These are phyloP conservation scores for Phyllopteryx taeniolatus DNA, from an alignment of 2,113 vertebrate genomes.

Conservation along the genomic window DNA sequence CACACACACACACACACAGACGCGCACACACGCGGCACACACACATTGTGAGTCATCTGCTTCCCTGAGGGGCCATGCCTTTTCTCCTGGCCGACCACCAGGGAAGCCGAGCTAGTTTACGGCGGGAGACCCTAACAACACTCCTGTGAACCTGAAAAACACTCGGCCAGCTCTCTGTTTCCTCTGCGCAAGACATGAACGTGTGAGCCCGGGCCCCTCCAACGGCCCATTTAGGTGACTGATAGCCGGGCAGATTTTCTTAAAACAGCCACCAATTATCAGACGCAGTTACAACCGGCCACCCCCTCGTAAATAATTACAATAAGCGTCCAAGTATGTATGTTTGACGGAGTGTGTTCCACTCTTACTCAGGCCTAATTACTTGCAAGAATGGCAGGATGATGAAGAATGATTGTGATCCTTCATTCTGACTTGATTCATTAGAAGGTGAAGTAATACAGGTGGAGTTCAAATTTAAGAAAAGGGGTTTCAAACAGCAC, in stretches of 20 bases:
- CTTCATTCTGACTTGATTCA: conserved; percentile 36
- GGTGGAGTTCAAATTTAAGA: conserved; percentile 16
- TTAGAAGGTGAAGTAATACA: conserved; percentile 20
- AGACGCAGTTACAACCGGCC: conserved; percentile 60
- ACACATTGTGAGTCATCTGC: conserved; percentile 46
- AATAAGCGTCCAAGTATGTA: conserved; percentile 26
- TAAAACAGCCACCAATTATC: conserved; percentile 70
- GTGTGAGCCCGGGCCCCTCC: conserved; percentile 40
- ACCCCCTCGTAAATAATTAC: conserved; percentile 46
- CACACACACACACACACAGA: background rate
- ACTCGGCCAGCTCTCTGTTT: conserved; percentile 19
- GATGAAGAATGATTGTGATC: conserved; percentile 43
- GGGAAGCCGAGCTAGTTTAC: conserved; percentile 35
- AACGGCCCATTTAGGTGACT: conserved; percentile 61
- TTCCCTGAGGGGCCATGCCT: conserved; percentile 29
- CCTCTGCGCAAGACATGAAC: conserved; percentile 24
- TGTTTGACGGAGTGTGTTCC: conserved; percentile 38
- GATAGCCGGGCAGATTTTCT: conserved; percentile 66
- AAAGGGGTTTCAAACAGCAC: conserved; percentile 34
- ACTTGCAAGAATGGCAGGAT: conserved; percentile 31
- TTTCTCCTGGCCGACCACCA: conserved; percentile 58
- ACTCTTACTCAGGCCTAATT: conserved; percentile 27
- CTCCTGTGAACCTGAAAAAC: conserved; percentile 54
- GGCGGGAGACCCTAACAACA: conserved; percentile 41
- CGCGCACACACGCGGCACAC: background rate